Evolutionary conservation across 2,888 invertebrate genomes (phyloP), one percentile per base, ranked within the genome.

Genomic region (Dasypogon diadema): DNA sequence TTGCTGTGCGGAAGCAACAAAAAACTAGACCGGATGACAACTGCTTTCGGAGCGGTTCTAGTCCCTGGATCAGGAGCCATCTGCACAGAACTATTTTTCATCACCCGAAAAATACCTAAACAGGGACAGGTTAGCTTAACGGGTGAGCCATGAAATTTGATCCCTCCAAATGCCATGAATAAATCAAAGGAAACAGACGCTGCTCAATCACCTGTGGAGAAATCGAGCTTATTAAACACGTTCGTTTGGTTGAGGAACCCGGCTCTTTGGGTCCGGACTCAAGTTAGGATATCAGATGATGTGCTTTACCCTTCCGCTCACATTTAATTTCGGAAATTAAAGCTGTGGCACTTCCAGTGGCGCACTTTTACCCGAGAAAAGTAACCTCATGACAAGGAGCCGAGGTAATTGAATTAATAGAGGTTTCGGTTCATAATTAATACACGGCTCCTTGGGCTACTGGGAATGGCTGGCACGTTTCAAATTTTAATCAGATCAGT

Each of bases 401-500:
- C 34, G 21, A n/a, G 37, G 18, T 70, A 70, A 70, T 70, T 70
- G 34, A 70, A 70, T 70, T 70, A 70, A 54, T 54, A 26, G 70
- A 51, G 48, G 54, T 37, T 70, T 54, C 70, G 37, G 14, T 34
- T 54, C 70, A 70, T 70, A 70, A 70, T 70, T 70, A 70, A 70
- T 70, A 54, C 24, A 48, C 24, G 22, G 65, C 65, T 42, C 24
- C 24, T 14, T 30, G 26, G 70, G 18, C 12, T 21, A 16, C 34
- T 26, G 30, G 55, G 63, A 26, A 24, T 60, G 60, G 48, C 30
- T 63, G 63, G 30, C 26, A 21, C 21, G 60, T 24, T 46, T 74
- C 37, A 74, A 76, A 74, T 68, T 76, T 76, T 76, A 56, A 76
- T 76, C 58, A 74, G 74, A 76, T 74, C 58, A 70, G 56, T 73